phyloP scores from a whole-genome alignment of 2,797 vertebrate genomes.

The Argyrosomus regius region DNA sequence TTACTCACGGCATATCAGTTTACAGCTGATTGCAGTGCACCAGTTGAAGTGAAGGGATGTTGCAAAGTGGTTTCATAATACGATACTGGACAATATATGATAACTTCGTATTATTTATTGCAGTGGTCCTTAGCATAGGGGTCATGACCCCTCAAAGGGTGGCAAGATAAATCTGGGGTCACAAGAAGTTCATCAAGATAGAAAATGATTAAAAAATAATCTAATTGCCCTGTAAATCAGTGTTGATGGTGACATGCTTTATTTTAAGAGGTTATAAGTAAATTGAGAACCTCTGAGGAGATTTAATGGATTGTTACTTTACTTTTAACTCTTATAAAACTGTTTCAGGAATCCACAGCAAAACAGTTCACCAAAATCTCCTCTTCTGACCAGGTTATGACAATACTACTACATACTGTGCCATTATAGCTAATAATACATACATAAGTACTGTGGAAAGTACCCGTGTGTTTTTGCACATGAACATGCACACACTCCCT shows the following conservation, averaged over 20 bases:
- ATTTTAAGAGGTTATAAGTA: too few species aligned
- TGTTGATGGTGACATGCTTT: background rate
- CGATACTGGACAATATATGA: background rate
- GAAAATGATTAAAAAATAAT: too few species aligned
- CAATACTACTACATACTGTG: background rate
- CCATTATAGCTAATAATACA: background rate
- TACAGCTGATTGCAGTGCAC: background rate
- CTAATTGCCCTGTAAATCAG: too few species aligned
- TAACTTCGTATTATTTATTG: background rate
- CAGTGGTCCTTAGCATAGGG: background rate
- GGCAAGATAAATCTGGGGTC: background rate
- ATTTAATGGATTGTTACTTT: background rate
- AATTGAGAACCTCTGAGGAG: too few species aligned
- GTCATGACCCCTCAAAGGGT: background rate
- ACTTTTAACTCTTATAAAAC: background rate
- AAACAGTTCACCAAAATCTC: background rate
- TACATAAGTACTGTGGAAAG: slow-evolving; percentile 14
- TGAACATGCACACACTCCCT: slow-evolving; percentile 18
- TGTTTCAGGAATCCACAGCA: background rate
- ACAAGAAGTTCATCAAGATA: background rate
- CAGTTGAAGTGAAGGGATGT: background rate
- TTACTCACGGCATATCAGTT: background rate
- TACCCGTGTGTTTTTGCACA: slow-evolving; percentile 4
- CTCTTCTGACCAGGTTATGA: background rate
- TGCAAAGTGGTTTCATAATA: background rate